Percentiles rank a stretch among this genome's conserved stretches.
Conservation (phyloP, 1,140 invertebrate genomes). For the Latrodectus geometricus region DNA sequence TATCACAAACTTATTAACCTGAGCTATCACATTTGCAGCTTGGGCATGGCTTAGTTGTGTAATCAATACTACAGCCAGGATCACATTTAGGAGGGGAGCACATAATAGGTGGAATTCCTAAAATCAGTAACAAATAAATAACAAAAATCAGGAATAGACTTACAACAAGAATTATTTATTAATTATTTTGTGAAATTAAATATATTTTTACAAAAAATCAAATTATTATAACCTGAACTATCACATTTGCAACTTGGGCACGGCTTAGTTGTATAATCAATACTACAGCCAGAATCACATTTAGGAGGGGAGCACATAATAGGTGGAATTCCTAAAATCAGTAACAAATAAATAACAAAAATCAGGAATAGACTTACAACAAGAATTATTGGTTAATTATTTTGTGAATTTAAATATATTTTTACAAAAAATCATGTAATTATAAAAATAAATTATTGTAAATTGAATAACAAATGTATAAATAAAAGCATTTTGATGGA, state of each 20-base stretch:
- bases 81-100: conserved; percentile 29
- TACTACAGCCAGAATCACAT: conserved; percentile 24
- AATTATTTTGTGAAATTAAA: no score
- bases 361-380: no score
- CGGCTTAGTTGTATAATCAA: conserved; percentile 20
- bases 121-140: background rate
- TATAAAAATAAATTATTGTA: no score
- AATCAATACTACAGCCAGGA: conserved; percentile 23
- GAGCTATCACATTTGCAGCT: conserved; percentile 13
- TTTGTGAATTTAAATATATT: no score
- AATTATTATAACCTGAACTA: background rate
- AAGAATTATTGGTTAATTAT: no score
- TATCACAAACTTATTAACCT: background rate
- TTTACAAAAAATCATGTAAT: no score
- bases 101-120: conserved; percentile 15
- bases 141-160: background rate
- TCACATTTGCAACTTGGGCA: conserved; percentile 34
- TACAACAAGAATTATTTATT: no score
- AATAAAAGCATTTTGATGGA: no score
- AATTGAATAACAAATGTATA: no score
- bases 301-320: conserved; percentile 21
- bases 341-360: background rate
- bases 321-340: conserved; percentile 8
- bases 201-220: no score
- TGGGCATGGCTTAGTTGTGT: conserved; percentile 22